These are phyloP conservation scores for Brachyptera risi DNA, from an alignment of 2,888 invertebrate genomes.

Conservation along the genomic window DNA sequence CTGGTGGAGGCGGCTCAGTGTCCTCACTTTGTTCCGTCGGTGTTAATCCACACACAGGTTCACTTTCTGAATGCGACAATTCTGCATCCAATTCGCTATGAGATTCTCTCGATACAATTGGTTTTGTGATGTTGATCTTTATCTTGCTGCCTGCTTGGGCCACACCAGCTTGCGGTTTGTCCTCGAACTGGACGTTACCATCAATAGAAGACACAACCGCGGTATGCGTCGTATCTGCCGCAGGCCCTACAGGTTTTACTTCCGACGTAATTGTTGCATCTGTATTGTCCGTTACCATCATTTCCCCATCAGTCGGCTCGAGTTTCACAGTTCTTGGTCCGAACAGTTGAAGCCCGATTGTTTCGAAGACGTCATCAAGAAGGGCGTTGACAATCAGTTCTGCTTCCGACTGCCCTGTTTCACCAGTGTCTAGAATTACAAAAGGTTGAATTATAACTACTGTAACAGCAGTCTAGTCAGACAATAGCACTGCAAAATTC, in stretches of 20 bases:
- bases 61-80: conserved; percentile 40
- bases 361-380: conserved; percentile 7
- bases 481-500: no score
- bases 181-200: conserved; percentile 68
- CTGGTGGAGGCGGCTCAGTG: conserved; percentile 50
- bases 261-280: neutral
- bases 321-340: neutral
- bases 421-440: conserved; percentile 31
- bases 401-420: conserved; percentile 41
- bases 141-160: conserved; percentile 56
- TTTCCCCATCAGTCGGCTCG: conserved; percentile 1
- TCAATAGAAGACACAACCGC: conserved; percentile 65
- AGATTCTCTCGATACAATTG: conserved; percentile 45
- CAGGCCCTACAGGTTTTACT: conserved; percentile 34
- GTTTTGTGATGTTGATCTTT: conserved; percentile 78
- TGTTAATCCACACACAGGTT: conserved; percentile 15
- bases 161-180: conserved; percentile 46
- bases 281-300: neutral
- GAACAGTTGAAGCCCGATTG: neutral
- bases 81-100: conserved; percentile 44
- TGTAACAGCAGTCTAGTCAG: neutral
- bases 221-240: conserved; percentile 52
- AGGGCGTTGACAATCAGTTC: conserved; percentile 32
- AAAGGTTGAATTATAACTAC: neutral
- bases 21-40: conserved; percentile 9